Conservation (phyloP, 2,888 invertebrate species). For the Microchrysa polita region DNA sequence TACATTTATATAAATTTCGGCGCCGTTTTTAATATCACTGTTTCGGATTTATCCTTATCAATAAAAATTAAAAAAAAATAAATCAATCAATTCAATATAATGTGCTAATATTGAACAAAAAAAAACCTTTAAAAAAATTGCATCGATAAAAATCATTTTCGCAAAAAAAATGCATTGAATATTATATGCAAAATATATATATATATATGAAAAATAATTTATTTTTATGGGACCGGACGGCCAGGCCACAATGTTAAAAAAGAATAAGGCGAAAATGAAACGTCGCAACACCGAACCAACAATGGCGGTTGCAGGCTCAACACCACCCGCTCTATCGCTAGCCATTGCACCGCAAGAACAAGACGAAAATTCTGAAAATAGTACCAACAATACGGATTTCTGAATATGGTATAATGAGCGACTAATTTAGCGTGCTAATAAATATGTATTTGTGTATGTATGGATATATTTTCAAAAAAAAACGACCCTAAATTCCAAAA, state of each 20-base stretch:
- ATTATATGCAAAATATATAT: slow-evolving; percentile 6
- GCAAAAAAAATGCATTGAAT: slow-evolving; percentile 11
- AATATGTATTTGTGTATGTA: slow-evolving; percentile 16
- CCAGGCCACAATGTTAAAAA: slow-evolving; percentile 99
- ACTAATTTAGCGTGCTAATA: slow-evolving; percentile 70
- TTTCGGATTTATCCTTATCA: too few relatives aligned
- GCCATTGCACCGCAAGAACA: slow-evolving; percentile 63
- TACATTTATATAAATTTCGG: too few relatives aligned
- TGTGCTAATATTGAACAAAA: too few relatives aligned
- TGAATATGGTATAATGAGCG: slow-evolving; percentile 79
- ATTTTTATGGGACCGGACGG: slow-evolving; percentile 59
- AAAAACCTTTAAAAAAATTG: background rate
- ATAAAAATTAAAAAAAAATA: too few relatives aligned
- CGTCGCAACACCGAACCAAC: slow-evolving; percentile 91
- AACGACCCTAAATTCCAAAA: too few relatives aligned
- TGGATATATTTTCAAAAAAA: slow-evolving; percentile 4
- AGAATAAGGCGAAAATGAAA: slow-evolving; percentile 96
- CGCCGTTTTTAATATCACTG: too few relatives aligned
- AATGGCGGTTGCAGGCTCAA: slow-evolving; percentile 68
- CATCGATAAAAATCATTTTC: slow-evolving; percentile 21
- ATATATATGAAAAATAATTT: background rate
- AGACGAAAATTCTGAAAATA: slow-evolving; percentile 56
- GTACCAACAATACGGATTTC: slow-evolving; percentile 68
- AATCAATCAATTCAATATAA: too few relatives aligned
- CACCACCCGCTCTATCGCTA: slow-evolving; percentile 63